These are phyloP conservation scores for Neodiprion pinetum DNA, from an alignment of 1,140 invertebrate species.

Conservation along the genomic window DNA sequence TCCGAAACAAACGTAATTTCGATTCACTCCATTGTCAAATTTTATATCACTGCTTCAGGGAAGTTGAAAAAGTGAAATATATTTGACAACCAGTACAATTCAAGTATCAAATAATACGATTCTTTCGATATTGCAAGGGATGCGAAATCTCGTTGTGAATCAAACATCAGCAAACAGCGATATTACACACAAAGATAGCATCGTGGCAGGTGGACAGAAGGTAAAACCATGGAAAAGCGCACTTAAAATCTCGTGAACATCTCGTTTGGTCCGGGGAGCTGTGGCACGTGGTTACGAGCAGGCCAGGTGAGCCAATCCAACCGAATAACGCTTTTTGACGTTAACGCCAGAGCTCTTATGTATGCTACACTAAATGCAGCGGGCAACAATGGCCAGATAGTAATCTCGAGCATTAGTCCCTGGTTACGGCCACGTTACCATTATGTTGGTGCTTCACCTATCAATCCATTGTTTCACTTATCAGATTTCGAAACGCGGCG, in stretches of 20 bases:
- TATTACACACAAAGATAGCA: too few species aligned
- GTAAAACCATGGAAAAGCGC: too few species aligned
- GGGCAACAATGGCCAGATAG: constrained; percentile 39
- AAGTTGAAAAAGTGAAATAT: too few species aligned
- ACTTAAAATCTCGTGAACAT: constrained; percentile 40
- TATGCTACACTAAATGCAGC: constrained; percentile 35
- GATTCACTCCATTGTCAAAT: too few species aligned
- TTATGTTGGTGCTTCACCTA: constrained; percentile 37
- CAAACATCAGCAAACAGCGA: too few species aligned
- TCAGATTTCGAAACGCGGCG: constrained; percentile 18
- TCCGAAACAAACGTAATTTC: too few species aligned
- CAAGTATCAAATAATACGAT: too few species aligned
- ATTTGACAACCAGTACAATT: too few species aligned
- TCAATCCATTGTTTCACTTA: constrained; percentile 41
- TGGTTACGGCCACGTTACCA: constrained; percentile 42
- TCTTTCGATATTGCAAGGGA: too few species aligned
- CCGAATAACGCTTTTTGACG: constrained; percentile 47
- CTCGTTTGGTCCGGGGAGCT: constrained; percentile 32
- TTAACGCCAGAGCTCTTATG: constrained; percentile 43
- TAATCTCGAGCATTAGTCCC: constrained; percentile 43
- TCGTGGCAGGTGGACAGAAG: too few species aligned
- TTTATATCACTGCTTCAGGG: too few species aligned
- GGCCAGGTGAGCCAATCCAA: constrained; percentile 43
- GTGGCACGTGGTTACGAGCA: constrained; percentile 29
- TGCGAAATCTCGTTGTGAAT: too few species aligned